Evolutionary conservation across 1,140 invertebrate genomes (phyloP).

Genomic region (Ostrea denselamellosa): DNA sequence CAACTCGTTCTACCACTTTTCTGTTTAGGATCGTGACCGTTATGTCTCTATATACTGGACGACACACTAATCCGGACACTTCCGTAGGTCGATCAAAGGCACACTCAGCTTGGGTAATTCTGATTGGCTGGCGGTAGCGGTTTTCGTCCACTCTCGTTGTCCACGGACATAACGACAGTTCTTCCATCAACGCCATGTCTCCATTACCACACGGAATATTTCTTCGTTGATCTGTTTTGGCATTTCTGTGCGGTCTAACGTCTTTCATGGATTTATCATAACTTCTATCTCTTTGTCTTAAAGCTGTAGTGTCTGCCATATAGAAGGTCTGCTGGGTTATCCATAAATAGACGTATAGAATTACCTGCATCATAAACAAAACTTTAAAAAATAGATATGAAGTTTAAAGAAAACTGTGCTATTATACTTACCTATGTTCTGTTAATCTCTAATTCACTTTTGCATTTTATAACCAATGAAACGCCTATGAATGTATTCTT

Average conservation of each 20-base stretch:
- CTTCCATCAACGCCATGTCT: neutral
- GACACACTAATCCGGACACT: neutral
- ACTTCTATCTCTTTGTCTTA: neutral
- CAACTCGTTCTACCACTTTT: neutral
- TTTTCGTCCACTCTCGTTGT: neutral
- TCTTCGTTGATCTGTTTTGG: neutral
- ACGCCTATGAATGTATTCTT: too few relatives aligned
- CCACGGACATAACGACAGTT: slow-evolving; percentile 11
- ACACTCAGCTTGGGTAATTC: neutral
- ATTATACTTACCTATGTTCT: too few relatives aligned
- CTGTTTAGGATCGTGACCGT: neutral
- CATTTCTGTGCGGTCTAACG: neutral
- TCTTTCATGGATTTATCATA: neutral
- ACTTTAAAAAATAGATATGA: neutral
- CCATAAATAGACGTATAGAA: neutral
- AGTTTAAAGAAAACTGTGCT: neutral
- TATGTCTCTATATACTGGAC: neutral
- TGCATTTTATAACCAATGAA: too few relatives aligned
- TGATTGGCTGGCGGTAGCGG: slow-evolving; percentile 15
- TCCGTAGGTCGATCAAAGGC: neutral
- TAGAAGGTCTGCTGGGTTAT: neutral
- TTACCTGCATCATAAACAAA: neutral
- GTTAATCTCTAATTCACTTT: too few relatives aligned
- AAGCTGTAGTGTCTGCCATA: neutral
- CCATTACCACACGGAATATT: neutral